Base-by-base conservation (phyloP, 2,113 vertebrate species). In the Neopipo cinnamomea region DNA sequence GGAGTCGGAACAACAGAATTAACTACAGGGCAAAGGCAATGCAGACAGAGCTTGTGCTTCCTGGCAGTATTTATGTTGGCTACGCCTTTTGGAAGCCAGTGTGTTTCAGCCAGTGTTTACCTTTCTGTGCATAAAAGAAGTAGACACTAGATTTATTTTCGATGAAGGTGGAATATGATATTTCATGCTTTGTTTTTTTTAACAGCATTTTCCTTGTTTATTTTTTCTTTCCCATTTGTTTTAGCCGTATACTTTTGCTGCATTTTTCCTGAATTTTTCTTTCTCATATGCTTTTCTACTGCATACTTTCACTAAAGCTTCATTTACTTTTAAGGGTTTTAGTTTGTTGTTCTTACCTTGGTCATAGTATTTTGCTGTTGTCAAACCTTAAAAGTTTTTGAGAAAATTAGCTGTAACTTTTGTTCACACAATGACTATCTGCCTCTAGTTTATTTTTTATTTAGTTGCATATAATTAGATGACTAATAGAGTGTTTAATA, bases 121-220 rank as follows among this genome's bases (percentile, higher is more conserved):
- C 46, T 74, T 81, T 76, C 62, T 18, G 3, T 5, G 2, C 68
- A 74, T 79, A 76, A 94, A 94, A 95, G 83, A 84, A 86, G 63
- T 4, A 91, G 87, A 68, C 66, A 55, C 13, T 78, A 68, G 53
- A 75, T 94, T 95, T 78, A 66, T 92, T 95, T 94, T 72, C 81
- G 88, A 0, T 42, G 46, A 79, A 91, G 53, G 12, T 67, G 42
- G 53, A 82, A 93, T 85, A 91, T 49, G 67, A 31, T 76, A 85
- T 91, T 91, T 88, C 78, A 76, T 35, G 42, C 14, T 93, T 61
- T 95, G 5, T 0, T 0, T 33, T 85, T 44, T 77, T 81, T 18
- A 89, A 47, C 21, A 85, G 5, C 14, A 31, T 91, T 88, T 90
- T 89, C 49, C 66, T 79, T 85, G 16, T 75, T 85, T 93, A 53